Evolutionary conservation across 37 sponge, comb jelly and placozoan species (phyloP), one percentile per base, ranked within the genome.

Genomic region (Ianthella basta): DNA sequence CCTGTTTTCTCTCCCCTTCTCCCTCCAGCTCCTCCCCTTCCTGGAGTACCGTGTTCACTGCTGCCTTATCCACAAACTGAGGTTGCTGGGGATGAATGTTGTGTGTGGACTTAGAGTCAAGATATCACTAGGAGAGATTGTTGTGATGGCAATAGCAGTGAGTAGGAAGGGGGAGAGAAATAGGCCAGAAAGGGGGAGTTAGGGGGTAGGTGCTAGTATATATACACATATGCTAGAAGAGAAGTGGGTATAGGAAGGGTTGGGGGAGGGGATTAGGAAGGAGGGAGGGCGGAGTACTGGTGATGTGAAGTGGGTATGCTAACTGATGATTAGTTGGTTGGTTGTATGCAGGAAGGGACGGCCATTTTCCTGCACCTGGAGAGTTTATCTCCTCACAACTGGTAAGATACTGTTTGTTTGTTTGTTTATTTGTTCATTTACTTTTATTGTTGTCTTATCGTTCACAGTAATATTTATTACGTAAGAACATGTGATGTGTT

Each of bases 71-170:
- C 87, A 86, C 85, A 93, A 93, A 81, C 59, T 95, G 25, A 59
- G 87, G 29, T 18, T 93, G 20, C 54, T 66, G 60, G 87, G 89
- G 21, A 95, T 95, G 96, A 95, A 95, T 65, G 87, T 86, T 30
- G 75, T 95, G 44, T 90, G 90, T 54, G 84, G 81, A 2, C 50
- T 92, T 55, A 84, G 83, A 53, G 72, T 87, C 0, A 82, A 87
- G 61, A 59, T 89, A 15, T 59, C 88, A 38, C 39, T 95, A 24
- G 94, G 96, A 12, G 96, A 95, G 36, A 90, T 84, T 35, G 30
- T 86, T 23, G 56, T 95, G 15, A 60, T 82, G 13, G 96, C 87
- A 39, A 25, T 92, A 35, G 93, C 96, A 14, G 95, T 94, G 37
- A 86, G 92, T 83, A 15, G 23, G 50, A 8, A 8, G 8, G 50